phyloP scores from a whole-genome alignment of 2,113 vertebrate genomes.

The Microcebus lehilahytsara region DNA sequence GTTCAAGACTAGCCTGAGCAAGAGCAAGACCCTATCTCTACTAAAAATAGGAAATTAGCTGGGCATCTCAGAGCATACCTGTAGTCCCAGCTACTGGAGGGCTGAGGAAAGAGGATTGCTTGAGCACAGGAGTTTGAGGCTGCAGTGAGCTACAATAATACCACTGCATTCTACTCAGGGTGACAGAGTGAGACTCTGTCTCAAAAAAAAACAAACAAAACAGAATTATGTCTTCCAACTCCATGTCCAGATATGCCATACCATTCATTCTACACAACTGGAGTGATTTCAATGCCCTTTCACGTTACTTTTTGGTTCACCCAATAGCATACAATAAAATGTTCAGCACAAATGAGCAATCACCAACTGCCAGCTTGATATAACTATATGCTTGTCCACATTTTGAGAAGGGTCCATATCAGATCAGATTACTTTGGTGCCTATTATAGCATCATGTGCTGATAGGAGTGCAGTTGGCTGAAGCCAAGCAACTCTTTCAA shows the following conservation, averaged over 20 bases:
- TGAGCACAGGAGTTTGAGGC: too few species aligned
- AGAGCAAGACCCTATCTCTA: too few species aligned
- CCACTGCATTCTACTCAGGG: too few species aligned
- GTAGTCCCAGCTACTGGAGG: too few species aligned
- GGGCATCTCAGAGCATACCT: too few species aligned
- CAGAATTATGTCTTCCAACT: background rate
- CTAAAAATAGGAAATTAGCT: too few species aligned
- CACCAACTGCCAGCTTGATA: background rate
- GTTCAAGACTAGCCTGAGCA: too few species aligned
- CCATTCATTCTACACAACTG: background rate
- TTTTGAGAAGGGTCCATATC: background rate
- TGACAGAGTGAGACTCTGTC: too few species aligned
- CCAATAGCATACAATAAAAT: background rate
- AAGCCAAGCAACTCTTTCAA: slow-evolving; percentile 21
- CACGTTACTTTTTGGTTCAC: background rate
- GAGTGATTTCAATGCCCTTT: background rate
- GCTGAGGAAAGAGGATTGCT: too few species aligned
- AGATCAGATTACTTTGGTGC: slow-evolving; percentile 23
- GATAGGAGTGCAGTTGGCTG: slow-evolving; percentile 29
- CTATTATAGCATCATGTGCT: background rate
- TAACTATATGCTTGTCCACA: background rate
- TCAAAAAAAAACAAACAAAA: too few species aligned
- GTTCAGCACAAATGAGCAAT: background rate
- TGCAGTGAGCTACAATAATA: too few species aligned
- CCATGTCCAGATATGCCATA: background rate